A percentile compares a stretch with the other conserved stretches of the same genome.
phyloP scores from a whole-genome alignment of 2,113 vertebrate species.

The Turnix velox region DNA sequence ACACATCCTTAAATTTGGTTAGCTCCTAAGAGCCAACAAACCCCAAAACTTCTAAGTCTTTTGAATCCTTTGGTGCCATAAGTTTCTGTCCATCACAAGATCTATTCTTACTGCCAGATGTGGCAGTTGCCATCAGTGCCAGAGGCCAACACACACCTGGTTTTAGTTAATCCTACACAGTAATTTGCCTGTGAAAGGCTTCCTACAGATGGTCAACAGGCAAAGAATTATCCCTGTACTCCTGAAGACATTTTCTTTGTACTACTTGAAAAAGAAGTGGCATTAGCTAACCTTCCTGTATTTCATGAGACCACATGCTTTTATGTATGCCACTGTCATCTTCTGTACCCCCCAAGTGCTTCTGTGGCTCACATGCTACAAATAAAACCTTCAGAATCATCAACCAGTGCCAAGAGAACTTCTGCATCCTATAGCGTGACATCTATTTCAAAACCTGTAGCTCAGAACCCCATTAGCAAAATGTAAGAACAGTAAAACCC shows the following conservation, averaged over 20 bases:
- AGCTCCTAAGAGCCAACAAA: neutral
- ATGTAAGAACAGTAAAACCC: neutral
- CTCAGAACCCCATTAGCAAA: neutral
- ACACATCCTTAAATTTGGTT: neutral
- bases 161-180: neutral
- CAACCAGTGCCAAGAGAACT: neutral
- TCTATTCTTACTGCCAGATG: neutral
- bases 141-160: conserved; percentile 9
- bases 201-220: neutral
- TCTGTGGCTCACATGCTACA: neutral
- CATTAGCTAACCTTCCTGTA: neutral
- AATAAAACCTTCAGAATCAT: neutral
- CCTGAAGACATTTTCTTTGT: neutral
- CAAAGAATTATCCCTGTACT: neutral
- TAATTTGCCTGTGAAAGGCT: neutral
- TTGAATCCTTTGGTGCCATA: neutral
- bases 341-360: neutral
- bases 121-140: neutral
- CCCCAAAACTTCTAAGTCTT: neutral
- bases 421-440: neutral
- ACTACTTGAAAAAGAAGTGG: neutral
- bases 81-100: neutral
- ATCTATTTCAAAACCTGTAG: neutral
- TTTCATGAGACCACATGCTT: neutral
- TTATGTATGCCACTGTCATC: neutral